Percentiles rank a stretch among this genome's conserved stretches.
These are phyloP conservation scores for Gryllus bimaculatus DNA, from an alignment of 1,140 invertebrate species.

Conservation along the genomic window DNA sequence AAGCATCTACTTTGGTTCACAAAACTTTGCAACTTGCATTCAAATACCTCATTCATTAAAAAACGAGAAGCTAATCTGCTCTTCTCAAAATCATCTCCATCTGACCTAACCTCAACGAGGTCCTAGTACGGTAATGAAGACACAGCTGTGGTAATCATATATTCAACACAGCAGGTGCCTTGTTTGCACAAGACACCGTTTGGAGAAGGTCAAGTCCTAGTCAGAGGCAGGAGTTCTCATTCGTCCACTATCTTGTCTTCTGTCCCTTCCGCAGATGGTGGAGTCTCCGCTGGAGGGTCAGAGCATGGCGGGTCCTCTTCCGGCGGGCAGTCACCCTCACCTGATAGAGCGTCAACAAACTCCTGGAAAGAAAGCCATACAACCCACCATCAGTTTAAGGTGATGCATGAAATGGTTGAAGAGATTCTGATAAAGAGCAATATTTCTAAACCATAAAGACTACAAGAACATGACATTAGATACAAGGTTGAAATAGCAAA, in stretches of 20 bases:
- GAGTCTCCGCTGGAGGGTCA: not conserved
- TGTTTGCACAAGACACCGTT: not conserved
- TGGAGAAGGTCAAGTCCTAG: not conserved
- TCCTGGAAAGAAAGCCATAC: constrained; percentile 6
- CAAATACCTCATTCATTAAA: not conserved
- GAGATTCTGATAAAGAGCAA: not conserved
- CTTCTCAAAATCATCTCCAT: not conserved
- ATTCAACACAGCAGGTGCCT: not conserved
- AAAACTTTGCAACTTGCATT: constrained; percentile 6
- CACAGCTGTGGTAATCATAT: not conserved
- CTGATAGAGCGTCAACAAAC: constrained; percentile 20
- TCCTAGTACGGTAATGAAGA: not conserved
- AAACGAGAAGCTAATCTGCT: not conserved
- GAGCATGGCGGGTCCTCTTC: not conserved
- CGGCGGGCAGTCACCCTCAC: not conserved
- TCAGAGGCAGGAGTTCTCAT: not conserved
- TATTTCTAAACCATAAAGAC: not conserved
- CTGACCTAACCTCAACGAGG: not conserved
- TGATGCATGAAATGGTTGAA: not conserved
- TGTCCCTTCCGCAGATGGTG: not conserved
- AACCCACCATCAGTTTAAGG: not conserved
- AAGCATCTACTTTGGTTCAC: not conserved
- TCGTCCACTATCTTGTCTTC: not conserved
- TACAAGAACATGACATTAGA: not conserved
- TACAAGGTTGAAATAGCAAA: too few species aligned